These are phyloP conservation scores for Dynastes tityus DNA, from an alignment of 2,888 invertebrate genomes.

Conservation along the genomic window DNA sequence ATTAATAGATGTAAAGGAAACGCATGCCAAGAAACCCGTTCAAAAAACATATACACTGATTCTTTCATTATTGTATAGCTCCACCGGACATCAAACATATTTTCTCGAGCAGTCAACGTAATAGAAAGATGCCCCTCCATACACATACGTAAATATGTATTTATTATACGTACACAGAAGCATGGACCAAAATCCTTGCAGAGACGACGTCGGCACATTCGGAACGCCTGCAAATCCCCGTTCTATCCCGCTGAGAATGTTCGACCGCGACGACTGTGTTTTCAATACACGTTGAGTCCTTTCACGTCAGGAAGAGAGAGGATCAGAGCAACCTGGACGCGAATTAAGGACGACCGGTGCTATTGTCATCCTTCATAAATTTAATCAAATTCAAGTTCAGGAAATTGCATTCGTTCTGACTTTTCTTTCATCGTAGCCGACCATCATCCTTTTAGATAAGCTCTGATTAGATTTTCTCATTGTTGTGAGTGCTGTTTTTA, in stretches of 20 bases:
- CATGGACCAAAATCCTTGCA: conserved; percentile 6
- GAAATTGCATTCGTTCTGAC: conserved; percentile 59
- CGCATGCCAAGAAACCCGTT: background rate
- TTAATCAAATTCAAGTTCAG: conserved; percentile 60
- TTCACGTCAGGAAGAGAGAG: conserved; percentile 55
- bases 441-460: conserved; percentile 8
- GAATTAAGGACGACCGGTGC: conserved; percentile 59
- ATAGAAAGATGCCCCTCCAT: conserved; percentile 15
- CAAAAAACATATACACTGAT: background rate
- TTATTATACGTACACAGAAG: background rate
- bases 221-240: conserved; percentile 35
- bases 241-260: conserved; percentile 54
- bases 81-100: conserved; percentile 32
- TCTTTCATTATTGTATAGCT: conserved; percentile 22
- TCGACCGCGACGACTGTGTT: conserved; percentile 53
- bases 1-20: background rate
- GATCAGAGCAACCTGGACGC: conserved; percentile 59
- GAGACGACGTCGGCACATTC: conserved; percentile 21
- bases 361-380: conserved; percentile 63
- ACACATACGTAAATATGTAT: background rate
- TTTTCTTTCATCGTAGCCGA: conserved; percentile 30
- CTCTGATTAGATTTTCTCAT: conserved; percentile 34
- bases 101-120: conserved; percentile 20
- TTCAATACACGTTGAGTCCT: conserved; percentile 56
- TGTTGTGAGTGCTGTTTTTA: background rate